phyloP scores from a whole-genome alignment of 2,888 invertebrate genomes.

The Antheraea assamensis region DNA sequence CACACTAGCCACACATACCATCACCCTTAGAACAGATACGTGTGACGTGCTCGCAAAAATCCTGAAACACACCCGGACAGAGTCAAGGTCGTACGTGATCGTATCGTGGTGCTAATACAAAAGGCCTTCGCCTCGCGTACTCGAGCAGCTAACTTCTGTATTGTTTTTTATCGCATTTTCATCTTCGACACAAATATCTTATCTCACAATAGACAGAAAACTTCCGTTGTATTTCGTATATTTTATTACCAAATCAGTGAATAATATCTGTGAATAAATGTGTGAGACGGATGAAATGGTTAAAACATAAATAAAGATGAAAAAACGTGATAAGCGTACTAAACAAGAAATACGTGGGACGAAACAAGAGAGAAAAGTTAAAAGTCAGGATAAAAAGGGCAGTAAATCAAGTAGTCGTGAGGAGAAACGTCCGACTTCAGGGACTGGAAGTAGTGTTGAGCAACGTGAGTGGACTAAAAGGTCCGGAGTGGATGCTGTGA shows the following conservation, averaged over 20 bases:
- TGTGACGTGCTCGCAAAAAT: slow-evolving; percentile 56
- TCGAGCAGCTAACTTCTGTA: slow-evolving; percentile 52
- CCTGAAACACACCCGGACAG: slow-evolving; percentile 50
- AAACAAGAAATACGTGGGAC: slow-evolving; percentile 50
- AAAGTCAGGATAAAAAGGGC: slow-evolving; percentile 41
- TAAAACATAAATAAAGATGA: slow-evolving; percentile 53
- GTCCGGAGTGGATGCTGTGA: slow-evolving; percentile 74
- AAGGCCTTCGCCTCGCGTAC: slow-evolving; percentile 65
- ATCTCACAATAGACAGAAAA: slow-evolving; percentile 51
- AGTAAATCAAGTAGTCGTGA: slow-evolving; percentile 43
- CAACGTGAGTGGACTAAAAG: slow-evolving; percentile 56
- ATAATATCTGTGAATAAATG: slow-evolving; percentile 35
- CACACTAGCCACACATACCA: slow-evolving; percentile 27
- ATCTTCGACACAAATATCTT: slow-evolving; percentile 72
- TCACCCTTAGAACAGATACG: slow-evolving; percentile 8
- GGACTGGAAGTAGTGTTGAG: slow-evolving; percentile 33
- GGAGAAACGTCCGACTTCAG: slow-evolving; percentile 37
- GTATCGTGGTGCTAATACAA: slow-evolving; percentile 65
- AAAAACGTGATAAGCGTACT: slow-evolving; percentile 60
- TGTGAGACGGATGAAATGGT: slow-evolving; percentile 42
- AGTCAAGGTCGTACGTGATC: slow-evolving; percentile 72
- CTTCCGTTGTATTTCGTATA: slow-evolving; percentile 48
- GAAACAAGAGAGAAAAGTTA: slow-evolving; percentile 40
- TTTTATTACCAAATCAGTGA: slow-evolving; percentile 37
- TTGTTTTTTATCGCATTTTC: slow-evolving; percentile 70